These are phyloP conservation scores for Chrysodeixis includens DNA, from an alignment of 2,888 invertebrate genomes.

Conservation along the genomic window DNA sequence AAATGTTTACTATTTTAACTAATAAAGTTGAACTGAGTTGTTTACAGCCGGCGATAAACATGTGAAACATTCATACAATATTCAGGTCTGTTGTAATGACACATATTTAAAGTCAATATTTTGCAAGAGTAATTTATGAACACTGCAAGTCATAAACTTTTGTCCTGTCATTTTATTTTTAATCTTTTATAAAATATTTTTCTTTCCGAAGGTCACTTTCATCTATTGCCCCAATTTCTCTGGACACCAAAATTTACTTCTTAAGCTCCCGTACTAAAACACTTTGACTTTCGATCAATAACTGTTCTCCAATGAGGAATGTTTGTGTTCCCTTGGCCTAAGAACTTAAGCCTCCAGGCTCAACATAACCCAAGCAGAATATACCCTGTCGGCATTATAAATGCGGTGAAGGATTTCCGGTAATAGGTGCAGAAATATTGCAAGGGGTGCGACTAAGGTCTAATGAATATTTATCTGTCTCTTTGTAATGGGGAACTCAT, in stretches of 20 bases:
- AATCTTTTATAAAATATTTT: background rate
- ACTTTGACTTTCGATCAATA: background rate
- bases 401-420: conserved; percentile 39
- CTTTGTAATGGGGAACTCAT: conserved; percentile 14
- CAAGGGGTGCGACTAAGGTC: conserved; percentile 36
- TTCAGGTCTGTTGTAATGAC: conserved; percentile 35
- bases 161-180: conserved; percentile 10
- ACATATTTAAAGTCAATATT: conserved; percentile 59
- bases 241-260: background rate
- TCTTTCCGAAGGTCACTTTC: too few relatives aligned
- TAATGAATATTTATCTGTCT: conserved; percentile 42
- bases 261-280: background rate
- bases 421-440: conserved; percentile 40
- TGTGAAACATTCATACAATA: conserved; percentile 22
- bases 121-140: conserved; percentile 37
- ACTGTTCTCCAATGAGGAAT: conserved; percentile 18
- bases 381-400: conserved; percentile 20
- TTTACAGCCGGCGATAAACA: conserved; percentile 16
- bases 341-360: conserved; percentile 30
- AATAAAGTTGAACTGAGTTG: background rate
- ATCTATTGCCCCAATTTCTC: background rate
- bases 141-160: conserved; percentile 19
- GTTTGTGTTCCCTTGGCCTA: conserved; percentile 21
- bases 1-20: background rate
- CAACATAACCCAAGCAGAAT: conserved; percentile 23